Evolutionary conservation across 2,113 vertebrate species (phyloP).

Genomic region (Ochotona princeps): DNA sequence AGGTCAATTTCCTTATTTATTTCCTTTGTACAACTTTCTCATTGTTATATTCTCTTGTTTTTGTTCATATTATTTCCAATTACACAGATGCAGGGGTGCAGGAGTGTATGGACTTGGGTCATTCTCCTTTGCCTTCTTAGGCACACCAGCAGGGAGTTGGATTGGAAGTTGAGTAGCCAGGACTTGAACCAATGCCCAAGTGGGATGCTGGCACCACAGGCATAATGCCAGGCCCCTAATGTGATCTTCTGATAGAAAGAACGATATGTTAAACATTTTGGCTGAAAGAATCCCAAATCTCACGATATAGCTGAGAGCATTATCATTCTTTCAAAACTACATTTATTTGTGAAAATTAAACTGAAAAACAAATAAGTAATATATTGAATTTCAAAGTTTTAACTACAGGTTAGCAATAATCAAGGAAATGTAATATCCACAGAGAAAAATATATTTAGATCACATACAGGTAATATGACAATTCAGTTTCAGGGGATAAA

Average conservation of each 20-base stretch:
- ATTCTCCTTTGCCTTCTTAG: too few relatives aligned
- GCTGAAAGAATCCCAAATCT: neutral
- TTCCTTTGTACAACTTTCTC: neutral
- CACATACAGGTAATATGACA: too few relatives aligned
- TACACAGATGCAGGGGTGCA: neutral
- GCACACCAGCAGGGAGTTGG: too few relatives aligned
- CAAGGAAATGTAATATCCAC: neutral
- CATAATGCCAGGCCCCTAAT: too few relatives aligned
- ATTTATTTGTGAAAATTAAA: neutral
- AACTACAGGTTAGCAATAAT: too few relatives aligned
- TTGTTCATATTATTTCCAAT: slow-evolving; percentile 9
- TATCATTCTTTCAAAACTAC: neutral
- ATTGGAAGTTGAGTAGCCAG: too few relatives aligned
- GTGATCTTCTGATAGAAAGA: neutral
- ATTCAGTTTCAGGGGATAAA: too few relatives aligned
- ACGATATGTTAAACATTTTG: neutral
- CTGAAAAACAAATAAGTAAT: neutral
- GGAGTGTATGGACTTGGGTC: too few relatives aligned
- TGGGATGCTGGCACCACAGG: too few relatives aligned
- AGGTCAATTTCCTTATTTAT: neutral
- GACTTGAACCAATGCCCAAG: too few relatives aligned
- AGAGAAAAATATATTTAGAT: neutral
- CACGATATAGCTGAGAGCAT: neutral
- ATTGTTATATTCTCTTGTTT: neutral
- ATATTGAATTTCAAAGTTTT: too few relatives aligned